Evolutionary conservation across 2,797 vertebrate species (phyloP), one percentile per base, ranked within the genome.

Genomic region (Myotis findleyi): DNA sequence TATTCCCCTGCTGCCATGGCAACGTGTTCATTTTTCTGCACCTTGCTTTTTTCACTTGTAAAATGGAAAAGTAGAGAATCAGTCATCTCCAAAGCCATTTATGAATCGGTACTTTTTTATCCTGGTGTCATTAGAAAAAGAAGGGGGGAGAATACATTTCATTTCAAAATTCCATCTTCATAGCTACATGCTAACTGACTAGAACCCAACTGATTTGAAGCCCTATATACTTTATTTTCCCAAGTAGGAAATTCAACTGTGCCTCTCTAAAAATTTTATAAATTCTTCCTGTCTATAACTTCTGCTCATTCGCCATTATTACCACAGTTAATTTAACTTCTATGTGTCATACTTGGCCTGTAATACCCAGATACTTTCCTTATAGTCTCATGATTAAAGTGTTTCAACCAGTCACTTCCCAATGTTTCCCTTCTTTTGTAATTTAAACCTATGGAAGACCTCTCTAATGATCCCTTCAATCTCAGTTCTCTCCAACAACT

Each of bases 111-210:
- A 38, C 10, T 51, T 89, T 89, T 68, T 68, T 66, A 71, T 71
- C 14, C 47, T 93, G 33, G 8, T 62, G 23, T 81, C 30, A 44
- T 81, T 84, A 76, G 14, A 1, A 44, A n/a, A 33, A 47, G 47
- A 47, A 36, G 44, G 3, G 4, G 16, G 23, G 30, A 5, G 23
- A 55, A 84, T 14, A 36, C 13, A 36, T 41, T 82, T 77, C 16
- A 53, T 89, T 89, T 83, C 20, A 83, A 89, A 96, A 36, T 18
- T 75, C 59, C 25, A n/a, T 68, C 49, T 69, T 90, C n/a, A 21
- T 41, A 51, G 25, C 36, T 81, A 51, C 36, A 23, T 33, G n/a
- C 5, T 68, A n/a, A 83, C 47, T 47, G 12, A 62, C 79, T 49
- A 62, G 9, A 87, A 75, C 17, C 75, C 44, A 94, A 90, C 25